Conservation (phyloP, 2,797 vertebrate species). For the Protonibea diacanthus region DNA sequence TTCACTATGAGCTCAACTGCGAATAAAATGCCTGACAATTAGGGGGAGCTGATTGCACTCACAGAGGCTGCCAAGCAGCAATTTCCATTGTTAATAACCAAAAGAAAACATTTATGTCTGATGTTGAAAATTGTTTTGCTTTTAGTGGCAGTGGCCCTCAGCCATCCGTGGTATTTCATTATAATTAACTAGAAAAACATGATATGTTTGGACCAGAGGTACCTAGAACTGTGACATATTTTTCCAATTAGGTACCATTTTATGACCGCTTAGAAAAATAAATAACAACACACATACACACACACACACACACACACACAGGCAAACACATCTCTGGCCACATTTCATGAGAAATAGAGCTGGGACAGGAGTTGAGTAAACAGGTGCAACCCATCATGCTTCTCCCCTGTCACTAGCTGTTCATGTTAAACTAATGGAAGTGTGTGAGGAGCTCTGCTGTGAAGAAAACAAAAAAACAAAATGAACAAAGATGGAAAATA, state of each 20-base stretch:
- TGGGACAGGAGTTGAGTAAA: slow-evolving; percentile 4
- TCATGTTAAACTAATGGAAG: neutral
- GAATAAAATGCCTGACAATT: slow-evolving; percentile 82
- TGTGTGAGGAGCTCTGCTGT: neutral
- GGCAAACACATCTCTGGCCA: slow-evolving; percentile 9
- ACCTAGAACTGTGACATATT: slow-evolving; percentile 77
- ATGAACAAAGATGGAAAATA: too few species aligned
- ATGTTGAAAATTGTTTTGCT: slow-evolving; percentile 74
- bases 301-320: slow-evolving; percentile 26
- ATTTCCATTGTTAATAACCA: slow-evolving; percentile 89
- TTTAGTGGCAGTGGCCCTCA: slow-evolving; percentile 66
- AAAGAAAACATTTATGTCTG: slow-evolving; percentile 91
- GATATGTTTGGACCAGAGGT: slow-evolving; percentile 76
- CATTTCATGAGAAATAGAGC: neutral
- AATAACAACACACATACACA: slow-evolving; percentile 33
- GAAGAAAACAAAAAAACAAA: neutral
- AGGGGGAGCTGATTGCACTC: slow-evolving; percentile 86
- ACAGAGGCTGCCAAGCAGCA: slow-evolving; percentile 84
- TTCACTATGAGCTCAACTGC: slow-evolving; percentile 72
- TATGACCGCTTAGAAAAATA: slow-evolving; percentile 45
- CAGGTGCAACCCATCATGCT: neutral
- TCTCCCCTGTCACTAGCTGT: neutral
- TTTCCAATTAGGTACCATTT: slow-evolving; percentile 56
- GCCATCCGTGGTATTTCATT: slow-evolving; percentile 81
- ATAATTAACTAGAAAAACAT: slow-evolving; percentile 85